Percentiles rank a stretch among this genome's conserved stretches.
Evolutionary conservation across 2,888 invertebrate species (phyloP).

Genomic region (Lottia gigantea): DNA sequence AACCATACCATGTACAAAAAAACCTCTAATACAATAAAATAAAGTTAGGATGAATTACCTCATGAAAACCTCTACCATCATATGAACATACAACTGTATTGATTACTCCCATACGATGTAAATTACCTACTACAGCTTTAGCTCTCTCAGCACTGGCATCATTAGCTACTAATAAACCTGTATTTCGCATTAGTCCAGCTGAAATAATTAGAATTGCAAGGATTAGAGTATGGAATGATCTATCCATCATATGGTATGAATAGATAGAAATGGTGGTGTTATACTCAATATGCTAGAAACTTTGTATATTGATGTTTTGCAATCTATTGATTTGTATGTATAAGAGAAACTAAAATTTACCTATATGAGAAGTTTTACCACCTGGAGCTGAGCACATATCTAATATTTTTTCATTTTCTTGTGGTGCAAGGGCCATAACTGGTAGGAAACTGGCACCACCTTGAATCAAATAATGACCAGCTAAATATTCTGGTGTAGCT

Average conservation of each 20-base stretch:
- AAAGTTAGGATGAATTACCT: slow-evolving; percentile 65
- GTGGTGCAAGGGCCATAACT: slow-evolving; percentile 97
- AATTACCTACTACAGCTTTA: slow-evolving; percentile 90
- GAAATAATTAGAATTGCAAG: slow-evolving; percentile 25
- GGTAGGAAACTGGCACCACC: slow-evolving; percentile 97
- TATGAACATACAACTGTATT: slow-evolving; percentile 90
- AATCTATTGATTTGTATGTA: no score
- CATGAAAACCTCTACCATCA: slow-evolving; percentile 88
- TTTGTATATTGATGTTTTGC: no score
- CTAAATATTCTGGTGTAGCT: slow-evolving; percentile 98
- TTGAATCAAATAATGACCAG: slow-evolving; percentile 95
- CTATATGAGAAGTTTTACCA: slow-evolving; percentile 97
- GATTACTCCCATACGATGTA: slow-evolving; percentile 94
- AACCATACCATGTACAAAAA: no score
- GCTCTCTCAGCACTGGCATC: slow-evolving; percentile 88
- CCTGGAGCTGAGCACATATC: slow-evolving; percentile 99
- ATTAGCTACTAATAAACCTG: slow-evolving; percentile 95
- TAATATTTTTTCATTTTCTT: slow-evolving; percentile 90
- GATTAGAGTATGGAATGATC: no score
- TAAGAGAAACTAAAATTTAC: slow-evolving; percentile 53
- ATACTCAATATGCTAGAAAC: no score
- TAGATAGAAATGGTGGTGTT: no score
- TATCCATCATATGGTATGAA: no score
- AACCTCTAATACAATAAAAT: not conserved
- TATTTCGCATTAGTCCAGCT: slow-evolving; percentile 97